Evolutionary conservation across 2,797 vertebrate genomes (phyloP).

Genomic region (Crypturellus tataupa): DNA sequence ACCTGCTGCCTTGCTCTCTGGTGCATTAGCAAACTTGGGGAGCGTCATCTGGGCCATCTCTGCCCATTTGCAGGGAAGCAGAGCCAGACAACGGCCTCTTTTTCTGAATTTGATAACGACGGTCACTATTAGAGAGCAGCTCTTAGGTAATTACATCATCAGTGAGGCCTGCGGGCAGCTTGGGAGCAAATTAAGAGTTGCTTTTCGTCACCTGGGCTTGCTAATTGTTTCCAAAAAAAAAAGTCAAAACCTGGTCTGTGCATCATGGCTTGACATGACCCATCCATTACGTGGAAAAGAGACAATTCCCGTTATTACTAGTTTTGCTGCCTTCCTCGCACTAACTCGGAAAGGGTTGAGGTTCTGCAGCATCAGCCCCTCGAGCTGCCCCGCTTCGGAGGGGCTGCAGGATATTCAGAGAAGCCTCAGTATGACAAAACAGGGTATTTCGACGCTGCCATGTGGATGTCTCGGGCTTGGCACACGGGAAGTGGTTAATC

Average conservation of each 20-base stretch:
- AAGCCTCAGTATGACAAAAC: neutral
- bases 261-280: rapidly evolving
- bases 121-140: neutral
- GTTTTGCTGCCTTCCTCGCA: neutral
- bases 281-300: neutral
- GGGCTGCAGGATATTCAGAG: neutral
- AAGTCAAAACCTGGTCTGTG: neutral
- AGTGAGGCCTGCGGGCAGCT: neutral
- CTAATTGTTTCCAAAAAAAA: neutral
- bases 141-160: neutral
- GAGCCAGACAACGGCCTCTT: neutral
- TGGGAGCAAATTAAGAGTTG: neutral
- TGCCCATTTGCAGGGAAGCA: neutral
- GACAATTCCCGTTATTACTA: neutral
- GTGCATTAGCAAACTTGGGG: neutral
- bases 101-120: neutral
- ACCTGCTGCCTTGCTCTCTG: neutral
- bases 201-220: neutral
- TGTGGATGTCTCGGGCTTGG: neutral
- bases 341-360: neutral
- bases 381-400: too few species aligned
- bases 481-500: slow-evolving; percentile 25
- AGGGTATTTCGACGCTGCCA: neutral
- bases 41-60: neutral
- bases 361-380: too few species aligned